Percentiles rank a stretch among this genome's conserved stretches.
Evolutionary conservation across 2,797 vertebrate genomes (phyloP).

Genomic region (Nannoperca australis): DNA sequence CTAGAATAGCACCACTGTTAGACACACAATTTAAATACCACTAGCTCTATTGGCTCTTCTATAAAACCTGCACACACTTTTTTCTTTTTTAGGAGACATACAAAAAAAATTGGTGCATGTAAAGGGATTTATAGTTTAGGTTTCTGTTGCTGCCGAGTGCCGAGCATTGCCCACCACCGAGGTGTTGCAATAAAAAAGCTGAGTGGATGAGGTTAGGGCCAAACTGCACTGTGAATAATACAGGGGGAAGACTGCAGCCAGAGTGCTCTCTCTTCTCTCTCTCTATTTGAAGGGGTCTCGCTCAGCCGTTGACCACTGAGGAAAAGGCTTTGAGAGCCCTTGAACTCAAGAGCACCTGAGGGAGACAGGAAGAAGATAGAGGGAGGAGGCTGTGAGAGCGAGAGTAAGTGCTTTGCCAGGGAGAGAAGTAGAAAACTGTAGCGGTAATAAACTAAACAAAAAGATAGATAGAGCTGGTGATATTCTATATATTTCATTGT

Average conservation of each 20-base stretch:
- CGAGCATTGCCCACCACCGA: slow-evolving; percentile 5
- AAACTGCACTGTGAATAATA: slow-evolving; percentile 53
- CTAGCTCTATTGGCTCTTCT: not conserved
- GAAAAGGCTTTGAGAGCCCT: slow-evolving; percentile 63
- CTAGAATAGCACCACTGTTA: not conserved
- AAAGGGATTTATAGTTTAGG: not conserved
- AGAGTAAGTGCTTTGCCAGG: slow-evolving; percentile 7
- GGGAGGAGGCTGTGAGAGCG: slow-evolving; percentile 9
- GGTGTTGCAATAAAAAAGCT: slow-evolving; percentile 53
- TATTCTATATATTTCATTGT: not conserved
- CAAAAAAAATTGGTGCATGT: no score
- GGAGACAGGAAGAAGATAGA: slow-evolving; percentile 39
- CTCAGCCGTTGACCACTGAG: slow-evolving; percentile 64
- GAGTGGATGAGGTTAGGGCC: slow-evolving; percentile 47
- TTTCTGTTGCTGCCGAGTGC: slow-evolving; percentile 2
- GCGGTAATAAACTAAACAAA: not conserved
- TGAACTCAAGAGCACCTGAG: slow-evolving; percentile 67
- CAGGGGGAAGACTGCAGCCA: slow-evolving; percentile 19
- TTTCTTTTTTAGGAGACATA: slow-evolving; percentile 1
- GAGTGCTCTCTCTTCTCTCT: slow-evolving; percentile 35
- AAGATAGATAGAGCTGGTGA: not conserved
- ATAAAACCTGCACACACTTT: not conserved
- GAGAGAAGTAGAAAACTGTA: slow-evolving; percentile 3
- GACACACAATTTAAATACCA: slow-evolving; percentile 7
- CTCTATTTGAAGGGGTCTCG: slow-evolving; percentile 59